Percentiles rank a stretch among this genome's conserved stretches.
Evolutionary conservation across 2,113 vertebrate genomes (phyloP).

Genomic region (Mormyrus lacerda): DNA sequence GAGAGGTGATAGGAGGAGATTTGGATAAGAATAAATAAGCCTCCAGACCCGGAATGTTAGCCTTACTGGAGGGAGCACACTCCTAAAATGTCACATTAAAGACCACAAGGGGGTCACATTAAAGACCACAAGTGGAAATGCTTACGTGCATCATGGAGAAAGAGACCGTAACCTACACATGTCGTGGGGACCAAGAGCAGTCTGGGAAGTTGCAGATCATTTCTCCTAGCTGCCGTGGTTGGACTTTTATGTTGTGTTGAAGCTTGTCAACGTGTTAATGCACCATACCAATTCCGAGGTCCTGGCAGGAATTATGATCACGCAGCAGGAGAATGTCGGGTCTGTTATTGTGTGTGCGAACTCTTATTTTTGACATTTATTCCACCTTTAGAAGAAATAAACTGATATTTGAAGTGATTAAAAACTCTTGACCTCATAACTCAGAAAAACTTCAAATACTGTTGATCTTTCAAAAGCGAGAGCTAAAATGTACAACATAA

Average conservation of each 20-base stretch:
- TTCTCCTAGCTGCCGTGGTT: not conserved
- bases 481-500: not conserved
- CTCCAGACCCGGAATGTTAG: not conserved
- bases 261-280: not conserved
- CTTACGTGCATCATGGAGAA: not conserved
- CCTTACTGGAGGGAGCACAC: not conserved
- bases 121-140: not conserved
- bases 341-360: not conserved
- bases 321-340: not conserved
- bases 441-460: not conserved
- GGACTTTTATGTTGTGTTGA: not conserved
- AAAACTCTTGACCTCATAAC: not conserved
- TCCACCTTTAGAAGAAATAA: not conserved
- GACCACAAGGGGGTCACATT: not conserved
- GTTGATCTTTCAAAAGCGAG: not conserved
- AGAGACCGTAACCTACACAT: not conserved
- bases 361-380: not conserved
- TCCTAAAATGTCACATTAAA: not conserved
- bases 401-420: not conserved
- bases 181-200: not conserved
- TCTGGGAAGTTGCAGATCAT: not conserved
- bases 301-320: not conserved
- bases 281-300: not conserved
- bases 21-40: not conserved
- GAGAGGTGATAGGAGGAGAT: not conserved